Conservation (phyloP, 2,113 vertebrate species). For the Pseudorasbora parva region DNA sequence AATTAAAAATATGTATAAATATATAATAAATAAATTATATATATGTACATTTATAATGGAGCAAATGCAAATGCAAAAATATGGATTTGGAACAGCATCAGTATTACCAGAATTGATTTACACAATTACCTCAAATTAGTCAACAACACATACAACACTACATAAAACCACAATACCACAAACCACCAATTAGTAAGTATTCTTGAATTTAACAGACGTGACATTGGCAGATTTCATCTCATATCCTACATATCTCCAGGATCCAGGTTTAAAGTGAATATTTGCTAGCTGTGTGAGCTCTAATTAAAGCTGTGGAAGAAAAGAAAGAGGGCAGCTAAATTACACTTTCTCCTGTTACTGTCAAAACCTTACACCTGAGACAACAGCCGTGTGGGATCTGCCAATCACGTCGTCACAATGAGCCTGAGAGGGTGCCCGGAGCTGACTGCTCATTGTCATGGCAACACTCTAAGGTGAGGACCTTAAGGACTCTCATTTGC, state of each 20-base stretch:
- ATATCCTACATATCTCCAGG: not conserved
- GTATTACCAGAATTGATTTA: too few species aligned
- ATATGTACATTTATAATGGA: too few species aligned
- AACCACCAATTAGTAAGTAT: not conserved
- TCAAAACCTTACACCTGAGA: slow-evolving; percentile 42
- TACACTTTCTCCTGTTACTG: slow-evolving; percentile 11
- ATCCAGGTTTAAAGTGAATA: slow-evolving; percentile 7
- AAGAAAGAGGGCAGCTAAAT: not conserved
- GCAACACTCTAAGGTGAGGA: slow-evolving; percentile 51
- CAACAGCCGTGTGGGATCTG: slow-evolving; percentile 29
- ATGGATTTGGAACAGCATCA: too few species aligned
- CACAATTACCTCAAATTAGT: too few species aligned
- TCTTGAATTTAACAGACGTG: not conserved
- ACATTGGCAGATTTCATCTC: not conserved
- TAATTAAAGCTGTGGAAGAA: slow-evolving; percentile 2
- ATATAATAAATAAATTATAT: too few species aligned
- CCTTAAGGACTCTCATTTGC: slow-evolving; percentile 56
- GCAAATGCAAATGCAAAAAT: too few species aligned
- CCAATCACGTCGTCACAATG: slow-evolving; percentile 46
- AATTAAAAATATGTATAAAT: too few species aligned
- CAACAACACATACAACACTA: too few species aligned
- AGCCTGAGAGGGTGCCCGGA: slow-evolving; percentile 46
- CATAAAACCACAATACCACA: too few species aligned
- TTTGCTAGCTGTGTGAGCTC: not conserved
- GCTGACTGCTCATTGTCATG: slow-evolving; percentile 51